Evolutionary conservation across 2,113 vertebrate species (phyloP).

Genomic region (Hystrix cristata): DNA sequence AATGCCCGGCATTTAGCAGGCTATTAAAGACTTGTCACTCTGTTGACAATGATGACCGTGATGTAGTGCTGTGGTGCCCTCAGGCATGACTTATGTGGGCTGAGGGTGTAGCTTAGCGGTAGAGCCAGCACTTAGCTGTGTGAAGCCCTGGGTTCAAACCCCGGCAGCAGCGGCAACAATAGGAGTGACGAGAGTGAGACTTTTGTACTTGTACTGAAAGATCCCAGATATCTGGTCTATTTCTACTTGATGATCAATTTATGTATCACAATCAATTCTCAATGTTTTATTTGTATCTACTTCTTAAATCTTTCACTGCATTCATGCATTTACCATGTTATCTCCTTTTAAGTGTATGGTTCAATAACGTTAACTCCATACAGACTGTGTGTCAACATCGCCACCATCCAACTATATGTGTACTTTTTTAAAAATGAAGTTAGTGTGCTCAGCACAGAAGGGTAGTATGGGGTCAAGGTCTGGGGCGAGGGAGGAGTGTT

Average conservation of each 20-base stretch:
- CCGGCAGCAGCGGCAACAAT: too few species aligned
- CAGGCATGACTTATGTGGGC: neutral
- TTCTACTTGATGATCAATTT: neutral
- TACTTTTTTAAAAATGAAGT: neutral
- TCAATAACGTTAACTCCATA: neutral
- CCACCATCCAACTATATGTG: neutral
- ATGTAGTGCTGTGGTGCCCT: neutral
- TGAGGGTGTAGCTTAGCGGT: neutral
- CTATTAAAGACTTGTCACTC: rapidly evolving
- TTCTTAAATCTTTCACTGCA: neutral
- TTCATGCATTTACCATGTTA: neutral
- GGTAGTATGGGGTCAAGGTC: neutral
- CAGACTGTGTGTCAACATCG: neutral
- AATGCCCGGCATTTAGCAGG: neutral
- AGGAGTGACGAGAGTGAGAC: rapidly evolving
- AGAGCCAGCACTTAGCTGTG: neutral
- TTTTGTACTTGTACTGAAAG: too few species aligned
- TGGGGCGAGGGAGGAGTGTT: too few species aligned
- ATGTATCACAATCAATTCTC: neutral
- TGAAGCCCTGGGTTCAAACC: neutral
- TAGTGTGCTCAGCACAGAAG: neutral
- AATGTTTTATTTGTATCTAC: neutral
- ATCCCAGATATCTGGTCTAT: neutral
- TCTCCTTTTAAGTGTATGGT: neutral
- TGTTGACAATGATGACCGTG: rapidly evolving